phyloP scores from a whole-genome alignment of 2,113 vertebrate genomes.

The Varanus komodoensis region DNA sequence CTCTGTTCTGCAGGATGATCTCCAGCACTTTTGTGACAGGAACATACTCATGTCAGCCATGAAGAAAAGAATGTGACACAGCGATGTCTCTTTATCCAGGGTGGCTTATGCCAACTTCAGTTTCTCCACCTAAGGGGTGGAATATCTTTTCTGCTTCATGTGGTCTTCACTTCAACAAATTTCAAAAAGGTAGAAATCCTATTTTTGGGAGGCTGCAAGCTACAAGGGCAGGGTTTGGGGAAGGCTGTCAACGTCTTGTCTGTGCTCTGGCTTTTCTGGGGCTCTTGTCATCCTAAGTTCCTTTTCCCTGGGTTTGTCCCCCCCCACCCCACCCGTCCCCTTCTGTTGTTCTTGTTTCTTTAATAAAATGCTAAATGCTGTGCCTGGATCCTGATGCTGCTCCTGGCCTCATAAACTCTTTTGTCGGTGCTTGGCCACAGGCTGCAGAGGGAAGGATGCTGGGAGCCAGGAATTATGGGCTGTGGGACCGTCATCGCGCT shows the following conservation, averaged over 20 bases:
- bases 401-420: background rate
- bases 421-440: background rate
- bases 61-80: slow-evolving; percentile 43
- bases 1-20: slow-evolving; percentile 14
- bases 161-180: slow-evolving; percentile 52
- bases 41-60: slow-evolving; percentile 11
- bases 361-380: background rate
- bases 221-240: slow-evolving; percentile 45
- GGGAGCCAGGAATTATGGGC: background rate
- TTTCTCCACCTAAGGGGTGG: slow-evolving; percentile 55
- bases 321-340: too few relatives aligned
- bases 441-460: too few relatives aligned
- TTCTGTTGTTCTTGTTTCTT: background rate
- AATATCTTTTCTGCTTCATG: slow-evolving; percentile 58
- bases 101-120: slow-evolving; percentile 39
- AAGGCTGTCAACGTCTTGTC: background rate
- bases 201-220: slow-evolving; percentile 43
- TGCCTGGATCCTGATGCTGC: background rate
- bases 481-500: background rate
- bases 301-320: background rate
- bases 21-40: slow-evolving; percentile 23
- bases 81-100: background rate
- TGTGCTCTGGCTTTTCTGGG: background rate
- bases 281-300: background rate
- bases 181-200: slow-evolving; percentile 45